Conservation (phyloP, 2,888 invertebrate genomes). For the Sinhomidia bicolor region DNA sequence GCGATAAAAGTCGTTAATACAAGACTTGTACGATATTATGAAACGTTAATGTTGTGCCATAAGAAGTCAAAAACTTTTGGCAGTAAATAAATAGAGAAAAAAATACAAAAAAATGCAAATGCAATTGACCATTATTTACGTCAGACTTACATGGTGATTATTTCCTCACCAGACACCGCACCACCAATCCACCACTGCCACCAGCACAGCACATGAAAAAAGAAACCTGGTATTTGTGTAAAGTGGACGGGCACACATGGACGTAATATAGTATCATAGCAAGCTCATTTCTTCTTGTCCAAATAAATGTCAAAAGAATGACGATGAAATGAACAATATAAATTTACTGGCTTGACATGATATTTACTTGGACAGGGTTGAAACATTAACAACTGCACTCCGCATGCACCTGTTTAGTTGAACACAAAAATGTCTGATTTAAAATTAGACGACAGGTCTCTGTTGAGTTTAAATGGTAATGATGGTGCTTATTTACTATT, state of each 20-base stretch:
- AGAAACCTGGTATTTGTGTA: background rate
- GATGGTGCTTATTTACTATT: background rate
- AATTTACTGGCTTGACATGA: conserved; percentile 11
- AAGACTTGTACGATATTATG: background rate
- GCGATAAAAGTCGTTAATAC: background rate
- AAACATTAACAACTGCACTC: background rate
- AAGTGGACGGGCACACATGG: background rate
- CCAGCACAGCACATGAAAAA: background rate
- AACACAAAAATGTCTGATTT: too few relatives aligned
- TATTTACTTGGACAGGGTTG: background rate
- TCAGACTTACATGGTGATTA: background rate
- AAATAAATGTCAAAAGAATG: background rate
- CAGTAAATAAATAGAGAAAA: too few relatives aligned
- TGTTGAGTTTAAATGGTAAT: background rate
- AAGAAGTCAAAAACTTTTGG: background rate
- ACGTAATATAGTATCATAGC: background rate
- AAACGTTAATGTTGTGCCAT: background rate
- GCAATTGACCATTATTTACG: conserved; percentile 12
- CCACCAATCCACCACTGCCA: too few relatives aligned
- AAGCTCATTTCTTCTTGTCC: background rate
- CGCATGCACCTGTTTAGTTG: background rate
- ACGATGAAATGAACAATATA: background rate
- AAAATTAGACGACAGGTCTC: too few relatives aligned
- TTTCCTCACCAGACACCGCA: conserved; percentile 13
- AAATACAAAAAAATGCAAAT: conserved; percentile 28